Evolutionary conservation across 2,888 invertebrate genomes (phyloP).

Genomic region (Muscina levida): DNA sequence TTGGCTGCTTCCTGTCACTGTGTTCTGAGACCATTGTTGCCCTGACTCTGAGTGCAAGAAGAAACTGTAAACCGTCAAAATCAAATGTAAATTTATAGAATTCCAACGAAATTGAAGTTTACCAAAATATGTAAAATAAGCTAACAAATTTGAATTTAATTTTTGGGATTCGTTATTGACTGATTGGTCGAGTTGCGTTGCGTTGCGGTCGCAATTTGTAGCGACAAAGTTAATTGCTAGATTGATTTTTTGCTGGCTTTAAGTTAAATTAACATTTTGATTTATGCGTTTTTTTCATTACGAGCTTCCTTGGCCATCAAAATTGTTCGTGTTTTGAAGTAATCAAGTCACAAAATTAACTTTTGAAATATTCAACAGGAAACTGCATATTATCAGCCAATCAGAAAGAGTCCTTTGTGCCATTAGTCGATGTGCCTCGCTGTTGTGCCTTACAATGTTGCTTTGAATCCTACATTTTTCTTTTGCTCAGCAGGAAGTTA

Average conservation of each 20-base stretch:
- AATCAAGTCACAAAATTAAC: conserved; percentile 9
- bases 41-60: neutral
- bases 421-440: conserved; percentile 1
- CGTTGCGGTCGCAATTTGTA: neutral
- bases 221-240: no score
- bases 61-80: conserved; percentile 1
- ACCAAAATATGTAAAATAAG: conserved; percentile 18
- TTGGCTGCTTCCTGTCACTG: conserved; percentile 30
- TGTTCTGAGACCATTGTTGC: neutral
- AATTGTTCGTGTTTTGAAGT: neutral
- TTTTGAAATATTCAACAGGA: conserved; percentile 21
- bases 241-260: neutral
- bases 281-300: conserved; percentile 23
- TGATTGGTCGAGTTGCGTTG: conserved; percentile 4
- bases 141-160: conserved; percentile 22
- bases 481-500: neutral
- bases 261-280: conserved; percentile 18
- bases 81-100: conserved; percentile 14
- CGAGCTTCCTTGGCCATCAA: no score
- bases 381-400: conserved; percentile 33
- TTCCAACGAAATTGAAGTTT: neutral
- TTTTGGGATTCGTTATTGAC: conserved; percentile 26
- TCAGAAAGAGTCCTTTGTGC: conserved; percentile 15
- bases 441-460: neutral
- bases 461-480: neutral